A percentile compares a stretch with the other conserved stretches of the same genome.
Conservation (phyloP, 23 tunicate genomes). For the Halocynthia aurantium region DNA sequence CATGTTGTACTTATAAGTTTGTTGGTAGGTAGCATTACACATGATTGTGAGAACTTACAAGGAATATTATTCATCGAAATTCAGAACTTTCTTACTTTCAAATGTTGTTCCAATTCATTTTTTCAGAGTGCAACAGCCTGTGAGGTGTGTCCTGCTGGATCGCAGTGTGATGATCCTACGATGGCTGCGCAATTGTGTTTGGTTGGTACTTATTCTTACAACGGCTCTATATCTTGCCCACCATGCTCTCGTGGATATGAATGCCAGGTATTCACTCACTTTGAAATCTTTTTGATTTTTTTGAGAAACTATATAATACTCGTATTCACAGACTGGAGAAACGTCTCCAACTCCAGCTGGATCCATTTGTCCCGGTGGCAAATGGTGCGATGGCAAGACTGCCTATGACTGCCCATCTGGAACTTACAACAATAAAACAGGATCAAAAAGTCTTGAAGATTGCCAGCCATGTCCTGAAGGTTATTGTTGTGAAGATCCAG, state of each 20-base stretch:
- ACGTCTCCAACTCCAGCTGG: constrained; percentile 45
- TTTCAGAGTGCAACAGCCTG: constrained; percentile 13
- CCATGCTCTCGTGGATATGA: constrained; percentile 67
- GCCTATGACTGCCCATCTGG: constrained; percentile 66
- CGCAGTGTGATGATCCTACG: constrained; percentile 46
- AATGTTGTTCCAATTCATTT: not conserved
- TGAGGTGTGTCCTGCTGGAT: constrained; percentile 54
- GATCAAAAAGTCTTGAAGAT: constrained; percentile 26
- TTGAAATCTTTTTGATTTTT: not conserved
- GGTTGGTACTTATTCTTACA: constrained; percentile 58
- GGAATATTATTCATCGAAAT: too few species aligned
- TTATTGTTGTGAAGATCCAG: constrained; percentile 51
- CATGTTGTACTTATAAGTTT: too few species aligned
- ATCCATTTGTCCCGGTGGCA: constrained; percentile 51
- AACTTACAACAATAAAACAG: constrained; percentile 72
- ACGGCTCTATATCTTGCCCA: constrained; percentile 49
- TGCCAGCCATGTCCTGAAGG: constrained; percentile 75
- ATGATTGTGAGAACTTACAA: too few species aligned
- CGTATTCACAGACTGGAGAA: constrained; percentile 38
- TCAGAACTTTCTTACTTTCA: too few species aligned
- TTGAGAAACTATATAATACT: not conserved
- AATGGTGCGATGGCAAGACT: constrained; percentile 72
- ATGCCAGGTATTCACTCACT: constrained; percentile 47
- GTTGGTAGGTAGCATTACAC: too few species aligned
- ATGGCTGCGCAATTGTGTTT: constrained; percentile 23